These are phyloP conservation scores for Threskiornis aethiopicus DNA, from an alignment of 2,797 vertebrate genomes.

Conservation along the genomic window DNA sequence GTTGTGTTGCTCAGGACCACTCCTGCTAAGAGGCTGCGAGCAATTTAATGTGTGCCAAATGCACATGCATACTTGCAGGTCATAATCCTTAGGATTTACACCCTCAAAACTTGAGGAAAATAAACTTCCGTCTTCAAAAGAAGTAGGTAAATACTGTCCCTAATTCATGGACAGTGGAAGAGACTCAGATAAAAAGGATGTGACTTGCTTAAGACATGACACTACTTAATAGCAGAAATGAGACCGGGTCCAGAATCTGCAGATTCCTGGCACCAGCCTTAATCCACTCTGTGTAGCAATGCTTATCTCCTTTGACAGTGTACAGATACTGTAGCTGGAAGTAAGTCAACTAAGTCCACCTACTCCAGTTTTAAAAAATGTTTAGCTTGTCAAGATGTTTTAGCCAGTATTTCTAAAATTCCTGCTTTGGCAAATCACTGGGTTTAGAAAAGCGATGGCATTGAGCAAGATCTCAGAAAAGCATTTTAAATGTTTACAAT, in stretches of 20 bases:
- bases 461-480: background rate
- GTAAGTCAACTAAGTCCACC: slow-evolving; percentile 11
- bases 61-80: background rate
- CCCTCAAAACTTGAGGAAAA: background rate
- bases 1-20: background rate
- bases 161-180: background rate
- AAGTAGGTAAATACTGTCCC: background rate
- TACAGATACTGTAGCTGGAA: slow-evolving; percentile 12
- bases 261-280: background rate
- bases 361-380: slow-evolving; percentile 10
- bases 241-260: background rate
- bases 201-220: background rate
- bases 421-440: background rate
- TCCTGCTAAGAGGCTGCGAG: background rate
- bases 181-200: background rate
- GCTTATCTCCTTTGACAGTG: background rate
- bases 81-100: background rate
- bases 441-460: background rate
- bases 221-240: background rate
- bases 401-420: slow-evolving; percentile 5
- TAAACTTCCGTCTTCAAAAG: background rate
- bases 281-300: background rate
- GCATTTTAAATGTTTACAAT: background rate
- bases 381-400: slow-evolving; percentile 32
- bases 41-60: background rate